Evolutionary conservation across 2,797 vertebrate genomes (phyloP).

Genomic region (Syngnathus rostellatus): DNA sequence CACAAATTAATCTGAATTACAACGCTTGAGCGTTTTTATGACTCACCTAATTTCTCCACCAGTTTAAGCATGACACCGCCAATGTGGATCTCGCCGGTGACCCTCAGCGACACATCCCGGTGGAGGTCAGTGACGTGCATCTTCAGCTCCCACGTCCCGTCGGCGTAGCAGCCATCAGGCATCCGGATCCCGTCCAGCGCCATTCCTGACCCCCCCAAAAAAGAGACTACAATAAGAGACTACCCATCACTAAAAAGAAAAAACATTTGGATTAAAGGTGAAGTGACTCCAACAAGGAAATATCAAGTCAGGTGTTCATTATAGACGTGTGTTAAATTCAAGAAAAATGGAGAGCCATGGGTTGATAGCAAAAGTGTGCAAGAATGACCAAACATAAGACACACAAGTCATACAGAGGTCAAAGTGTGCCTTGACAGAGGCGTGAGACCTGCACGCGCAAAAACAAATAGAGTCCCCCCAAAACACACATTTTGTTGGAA

Average conservation of each 20-base stretch:
- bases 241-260: background rate
- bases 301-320: too few relatives aligned
- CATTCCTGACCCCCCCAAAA: conserved; percentile 68
- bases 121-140: conserved; percentile 94
- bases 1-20: too few relatives aligned
- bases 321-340: too few relatives aligned
- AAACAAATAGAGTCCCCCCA: background rate
- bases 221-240: background rate
- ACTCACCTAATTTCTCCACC: conserved; percentile 92
- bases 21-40: background rate
- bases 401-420: background rate
- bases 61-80: conserved; percentile 98
- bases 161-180: conserved; percentile 98
- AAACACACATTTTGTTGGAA: background rate
- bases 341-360: too few relatives aligned
- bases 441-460: background rate
- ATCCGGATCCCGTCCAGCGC: conserved; percentile 98
- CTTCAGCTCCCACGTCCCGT: conserved; percentile 96
- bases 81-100: conserved; percentile 97
- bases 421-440: background rate
- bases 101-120: conserved; percentile 89
- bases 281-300: background rate
- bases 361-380: background rate
- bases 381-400: background rate
- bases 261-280: background rate